A percentile compares a stretch with the other conserved stretches of the same genome.
phyloP scores from a whole-genome alignment of 2,797 vertebrate genomes.

The Leptodactylus fallax region DNA sequence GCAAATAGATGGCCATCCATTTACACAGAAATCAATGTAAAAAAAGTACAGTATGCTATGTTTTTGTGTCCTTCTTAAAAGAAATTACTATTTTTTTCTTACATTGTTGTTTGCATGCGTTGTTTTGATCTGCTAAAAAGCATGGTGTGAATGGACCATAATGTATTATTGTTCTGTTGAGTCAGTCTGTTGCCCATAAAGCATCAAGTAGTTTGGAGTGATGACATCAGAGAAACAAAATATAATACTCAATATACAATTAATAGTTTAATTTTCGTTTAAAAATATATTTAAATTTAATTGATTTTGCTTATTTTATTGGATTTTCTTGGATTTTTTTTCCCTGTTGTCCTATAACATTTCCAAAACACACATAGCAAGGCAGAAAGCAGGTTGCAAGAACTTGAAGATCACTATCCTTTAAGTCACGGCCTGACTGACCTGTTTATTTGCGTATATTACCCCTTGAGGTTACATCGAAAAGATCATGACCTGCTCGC shows the following conservation, averaged over 20 bases:
- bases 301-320: not conserved
- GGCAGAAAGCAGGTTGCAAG: no score
- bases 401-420: not conserved
- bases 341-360: no score
- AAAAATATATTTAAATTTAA: not conserved
- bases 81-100: no score
- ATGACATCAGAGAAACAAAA: not conserved
- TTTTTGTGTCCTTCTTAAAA: no score
- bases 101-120: no score
- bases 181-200: not conserved
- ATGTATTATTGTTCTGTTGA: not conserved
- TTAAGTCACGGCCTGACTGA: not conserved
- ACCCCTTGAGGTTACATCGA: slow-evolving; percentile 65
- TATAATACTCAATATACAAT: not conserved
- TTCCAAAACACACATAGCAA: not conserved
- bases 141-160: not conserved
- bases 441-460: not conserved
- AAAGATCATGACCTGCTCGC: slow-evolving; percentile 62
- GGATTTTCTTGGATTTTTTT: no score
- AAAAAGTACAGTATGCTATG: no score
- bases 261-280: no score
- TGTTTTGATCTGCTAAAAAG: no score
- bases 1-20: no score
- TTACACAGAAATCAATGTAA: no score
- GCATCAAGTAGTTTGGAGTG: not conserved